Evolutionary conservation across 2,113 vertebrate genomes (phyloP), one percentile per base, ranked within the genome.

Genomic region (Dasyornis broadbenti): DNA sequence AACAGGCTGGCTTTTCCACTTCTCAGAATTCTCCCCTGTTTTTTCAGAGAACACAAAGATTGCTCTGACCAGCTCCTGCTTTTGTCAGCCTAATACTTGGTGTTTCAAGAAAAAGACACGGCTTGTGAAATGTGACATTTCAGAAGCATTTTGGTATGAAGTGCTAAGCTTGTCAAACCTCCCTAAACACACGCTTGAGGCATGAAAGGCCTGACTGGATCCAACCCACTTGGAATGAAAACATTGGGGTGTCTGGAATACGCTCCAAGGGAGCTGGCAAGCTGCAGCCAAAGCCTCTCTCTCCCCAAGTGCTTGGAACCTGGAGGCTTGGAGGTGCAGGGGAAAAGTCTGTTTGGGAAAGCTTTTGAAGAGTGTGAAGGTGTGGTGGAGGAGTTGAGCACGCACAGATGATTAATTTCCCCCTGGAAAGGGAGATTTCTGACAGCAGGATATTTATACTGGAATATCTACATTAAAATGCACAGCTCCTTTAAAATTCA

Each of bases 371-470:
- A 65, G 81, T 3, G 37, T 26, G 57, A 70, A 94, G 70, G 66
- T 80, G 86, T 49, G 39, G 40, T 39, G 52, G 86, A 75, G 68
- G 77, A 86, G 59, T 42, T 94, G 59, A 52, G 37, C 14, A 19
- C 0, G 70, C 66, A 75, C 53, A 50, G 87, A 69, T 82, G 71
- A 85, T 88, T 73, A 19, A 95, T 88, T 81, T 90, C 82, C 82
- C 78, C 68, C 52, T 88, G 88, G 59, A 83, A 77, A 90, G 75
- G 71, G 65, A 6, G 16, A 69, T 49, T 92, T 79, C 73, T 27
- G 76, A 76, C 85, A 90, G 94, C 56, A 78, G 92, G 81, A 22
- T 93, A 82, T 88, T 90, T 92, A 80, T 39, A 68, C 54, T 85
- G 52, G 47, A 82, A 49, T 20, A 33, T 18, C 53, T 30, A 8